phyloP scores from a whole-genome alignment of 2,113 vertebrate species.

The Myotis lucifugus region DNA sequence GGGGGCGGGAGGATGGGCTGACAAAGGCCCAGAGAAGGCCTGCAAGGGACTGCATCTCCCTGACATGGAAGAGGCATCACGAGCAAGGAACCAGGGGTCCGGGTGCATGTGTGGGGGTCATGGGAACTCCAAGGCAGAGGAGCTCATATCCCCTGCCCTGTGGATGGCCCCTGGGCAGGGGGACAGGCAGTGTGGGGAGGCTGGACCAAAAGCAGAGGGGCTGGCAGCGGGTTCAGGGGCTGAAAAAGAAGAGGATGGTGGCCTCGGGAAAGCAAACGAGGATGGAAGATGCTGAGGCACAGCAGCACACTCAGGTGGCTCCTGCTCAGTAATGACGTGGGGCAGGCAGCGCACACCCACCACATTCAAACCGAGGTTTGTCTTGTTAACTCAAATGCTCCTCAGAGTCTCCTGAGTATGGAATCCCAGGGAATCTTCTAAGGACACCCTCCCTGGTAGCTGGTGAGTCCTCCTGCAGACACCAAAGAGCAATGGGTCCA shows the following conservation, averaged over 20 bases:
- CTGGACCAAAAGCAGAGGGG: not conserved
- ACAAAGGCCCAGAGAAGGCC: too few relatives aligned
- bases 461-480: fast-evolving
- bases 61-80: too few relatives aligned
- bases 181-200: fast-evolving
- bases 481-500: fast-evolving
- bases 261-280: too few relatives aligned
- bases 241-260: too few relatives aligned
- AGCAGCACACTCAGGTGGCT: not conserved
- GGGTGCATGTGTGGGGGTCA: too few relatives aligned
- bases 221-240: fast-evolving
- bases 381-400: too few relatives aligned
- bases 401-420: not conserved
- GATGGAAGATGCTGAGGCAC: not conserved
- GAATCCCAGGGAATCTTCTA: not conserved
- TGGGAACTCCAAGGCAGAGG: not conserved
- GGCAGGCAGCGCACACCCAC: not conserved
- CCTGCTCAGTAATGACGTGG: fast-evolving
- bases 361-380: fast-evolving
- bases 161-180: not conserved
- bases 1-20: not conserved
- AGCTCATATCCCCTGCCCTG: not conserved
- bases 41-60: too few relatives aligned
- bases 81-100: too few relatives aligned
- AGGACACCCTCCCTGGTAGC: not conserved